Evolutionary conservation across 2,797 vertebrate genomes (phyloP).

Genomic region (Lutjanus campechanus): DNA sequence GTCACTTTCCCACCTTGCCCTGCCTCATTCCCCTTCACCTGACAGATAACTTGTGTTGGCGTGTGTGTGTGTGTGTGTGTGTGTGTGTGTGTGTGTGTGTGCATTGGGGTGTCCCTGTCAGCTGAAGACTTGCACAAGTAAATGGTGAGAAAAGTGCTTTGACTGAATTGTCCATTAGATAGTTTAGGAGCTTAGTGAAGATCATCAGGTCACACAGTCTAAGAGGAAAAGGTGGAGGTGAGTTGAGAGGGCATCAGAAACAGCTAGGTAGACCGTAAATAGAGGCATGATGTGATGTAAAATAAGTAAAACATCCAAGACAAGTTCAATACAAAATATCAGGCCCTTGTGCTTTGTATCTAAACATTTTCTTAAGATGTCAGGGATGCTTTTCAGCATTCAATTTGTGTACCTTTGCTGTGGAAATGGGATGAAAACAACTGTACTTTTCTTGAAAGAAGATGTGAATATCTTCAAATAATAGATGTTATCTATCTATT

Average conservation of each 20-base stretch:
- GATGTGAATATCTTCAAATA: constrained; percentile 8
- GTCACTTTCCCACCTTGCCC: constrained; percentile 23
- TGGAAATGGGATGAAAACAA: constrained; percentile 24
- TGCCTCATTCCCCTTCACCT: constrained; percentile 33
- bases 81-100: not conserved
- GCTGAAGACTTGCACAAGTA: constrained; percentile 30
- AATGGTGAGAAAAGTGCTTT: constrained; percentile 48
- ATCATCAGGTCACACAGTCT: constrained; percentile 14
- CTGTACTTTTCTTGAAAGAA: not conserved
- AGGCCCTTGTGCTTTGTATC: not conserved
- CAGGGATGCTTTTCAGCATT: not conserved
- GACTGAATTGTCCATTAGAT: constrained; percentile 47
- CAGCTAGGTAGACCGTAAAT: not conserved
- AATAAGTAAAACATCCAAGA: not conserved
- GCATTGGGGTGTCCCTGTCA: constrained; percentile 39
- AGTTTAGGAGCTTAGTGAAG: constrained; percentile 20
- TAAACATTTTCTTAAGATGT: not conserved
- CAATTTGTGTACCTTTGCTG: constrained; percentile 6
- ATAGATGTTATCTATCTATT: constrained; percentile 20
- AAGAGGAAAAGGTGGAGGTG: not conserved
- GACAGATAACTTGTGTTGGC: constrained; percentile 12
- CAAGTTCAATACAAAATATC: not conserved
- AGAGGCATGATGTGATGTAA: not conserved
- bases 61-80: too few species aligned
- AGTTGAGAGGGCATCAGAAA: not conserved